A percentile compares a stretch with the other conserved stretches of the same genome.
Evolutionary conservation across 2,113 vertebrate genomes (phyloP).

Genomic region (Pungitius pungitius): DNA sequence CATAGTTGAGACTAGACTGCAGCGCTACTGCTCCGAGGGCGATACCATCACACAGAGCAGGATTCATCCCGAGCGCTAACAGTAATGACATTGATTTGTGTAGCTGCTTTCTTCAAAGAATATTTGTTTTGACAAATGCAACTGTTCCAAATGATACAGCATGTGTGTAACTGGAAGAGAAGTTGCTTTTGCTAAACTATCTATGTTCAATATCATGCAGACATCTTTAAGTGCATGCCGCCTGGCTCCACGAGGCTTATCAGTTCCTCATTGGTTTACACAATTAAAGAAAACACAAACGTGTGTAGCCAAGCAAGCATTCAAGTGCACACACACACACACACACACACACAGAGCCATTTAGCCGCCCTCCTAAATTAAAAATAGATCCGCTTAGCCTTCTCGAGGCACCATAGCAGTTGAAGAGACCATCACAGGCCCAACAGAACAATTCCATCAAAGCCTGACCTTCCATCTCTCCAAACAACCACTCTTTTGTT

Average conservation of each 20-base stretch:
- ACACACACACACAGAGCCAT: slow-evolving; percentile 16
- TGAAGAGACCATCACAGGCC: slow-evolving; percentile 30
- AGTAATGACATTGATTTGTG: slow-evolving; percentile 43
- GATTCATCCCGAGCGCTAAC: slow-evolving; percentile 33
- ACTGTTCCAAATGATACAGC: too few relatives aligned
- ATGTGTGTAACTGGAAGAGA: too few relatives aligned
- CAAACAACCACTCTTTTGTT: too few relatives aligned
- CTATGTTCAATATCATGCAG: slow-evolving; percentile 73
- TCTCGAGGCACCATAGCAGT: slow-evolving; percentile 36
- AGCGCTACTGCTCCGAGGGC: slow-evolving; percentile 20
- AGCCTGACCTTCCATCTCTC: background rate
- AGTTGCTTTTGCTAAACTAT: slow-evolving; percentile 49
- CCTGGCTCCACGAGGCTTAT: slow-evolving; percentile 83
- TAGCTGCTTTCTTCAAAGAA: slow-evolving; percentile 44
- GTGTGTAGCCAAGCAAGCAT: slow-evolving; percentile 39
- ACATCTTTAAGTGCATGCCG: slow-evolving; percentile 79
- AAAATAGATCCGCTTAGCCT: slow-evolving; percentile 67
- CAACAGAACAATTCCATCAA: slow-evolving; percentile 21
- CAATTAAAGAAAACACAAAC: slow-evolving; percentile 66
- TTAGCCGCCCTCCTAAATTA: slow-evolving; percentile 57
- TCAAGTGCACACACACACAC: slow-evolving; percentile 25
- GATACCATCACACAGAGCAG: slow-evolving; percentile 51
- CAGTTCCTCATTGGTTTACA: slow-evolving; percentile 74
- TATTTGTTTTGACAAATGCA: slow-evolving; percentile 47
- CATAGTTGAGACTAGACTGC: slow-evolving; percentile 38